Conservation (phyloP, 2,113 vertebrate species). For the Pseudorhombus dupliciocellatus region DNA sequence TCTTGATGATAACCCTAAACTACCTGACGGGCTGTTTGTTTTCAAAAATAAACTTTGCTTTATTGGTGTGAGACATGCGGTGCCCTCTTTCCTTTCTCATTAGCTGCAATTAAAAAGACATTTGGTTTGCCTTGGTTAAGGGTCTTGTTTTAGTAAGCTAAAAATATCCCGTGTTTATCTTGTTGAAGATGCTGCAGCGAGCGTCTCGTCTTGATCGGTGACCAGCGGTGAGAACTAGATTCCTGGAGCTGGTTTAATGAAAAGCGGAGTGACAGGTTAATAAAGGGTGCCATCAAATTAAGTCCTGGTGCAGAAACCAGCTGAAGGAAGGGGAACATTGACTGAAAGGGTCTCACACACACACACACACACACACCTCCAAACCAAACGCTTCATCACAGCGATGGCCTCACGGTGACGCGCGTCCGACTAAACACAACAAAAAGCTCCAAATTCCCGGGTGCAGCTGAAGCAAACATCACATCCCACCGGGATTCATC, state of each 20-base stretch:
- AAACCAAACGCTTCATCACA: too few relatives aligned
- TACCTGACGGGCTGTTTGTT: constrained; percentile 1
- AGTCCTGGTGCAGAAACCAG: not conserved
- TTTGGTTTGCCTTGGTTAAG: not conserved
- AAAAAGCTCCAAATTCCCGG: constrained; percentile 6
- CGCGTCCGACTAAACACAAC: constrained; percentile 10
- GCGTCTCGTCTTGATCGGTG: not conserved
- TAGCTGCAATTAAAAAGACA: not conserved
- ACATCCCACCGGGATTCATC: constrained; percentile 6
- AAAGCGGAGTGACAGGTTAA: constrained; percentile 32
- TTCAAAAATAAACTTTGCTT: not conserved
- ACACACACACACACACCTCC: too few relatives aligned
- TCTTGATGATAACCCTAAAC: constrained; percentile 16
- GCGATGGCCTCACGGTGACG: not conserved
- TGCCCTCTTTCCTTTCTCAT: not conserved
- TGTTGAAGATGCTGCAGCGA: not conserved
- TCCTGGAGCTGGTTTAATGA: constrained; percentile 33
- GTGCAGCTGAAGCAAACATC: constrained; percentile 29
- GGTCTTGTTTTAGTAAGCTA: not conserved
- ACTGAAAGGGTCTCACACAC: too few relatives aligned
- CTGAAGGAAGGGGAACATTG: not conserved
- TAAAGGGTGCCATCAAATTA: not conserved
- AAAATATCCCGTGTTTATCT: not conserved
- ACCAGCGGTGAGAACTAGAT: constrained; percentile 46
- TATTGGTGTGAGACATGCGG: not conserved